These are phyloP conservation scores for Ctena decussata DNA, from an alignment of 2,888 invertebrate genomes.

Conservation along the genomic window DNA sequence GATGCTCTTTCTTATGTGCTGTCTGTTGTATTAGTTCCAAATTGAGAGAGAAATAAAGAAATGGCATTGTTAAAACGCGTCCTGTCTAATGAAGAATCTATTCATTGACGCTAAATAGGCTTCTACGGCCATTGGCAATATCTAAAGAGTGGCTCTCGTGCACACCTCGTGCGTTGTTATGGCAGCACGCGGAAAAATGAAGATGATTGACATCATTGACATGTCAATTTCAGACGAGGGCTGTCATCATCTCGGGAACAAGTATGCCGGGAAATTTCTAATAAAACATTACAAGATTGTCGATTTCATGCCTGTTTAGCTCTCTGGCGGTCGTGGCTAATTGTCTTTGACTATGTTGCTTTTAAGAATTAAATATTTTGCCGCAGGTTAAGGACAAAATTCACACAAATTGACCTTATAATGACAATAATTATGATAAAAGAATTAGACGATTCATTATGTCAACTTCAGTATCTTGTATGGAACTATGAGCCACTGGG, in stretches of 20 bases:
- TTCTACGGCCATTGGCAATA: constrained; percentile 26
- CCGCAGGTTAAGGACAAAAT: constrained; percentile 48
- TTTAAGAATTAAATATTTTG: constrained; percentile 46
- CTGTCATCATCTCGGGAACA: constrained; percentile 39
- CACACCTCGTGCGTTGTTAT: constrained; percentile 27
- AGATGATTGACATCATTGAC: constrained; percentile 61
- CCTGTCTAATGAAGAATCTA: constrained; percentile 55
- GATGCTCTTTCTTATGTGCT: constrained; percentile 55
- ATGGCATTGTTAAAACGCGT: constrained; percentile 60
- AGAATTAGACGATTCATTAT: constrained; percentile 23
- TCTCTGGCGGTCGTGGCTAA: not conserved
- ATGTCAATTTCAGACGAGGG: constrained; percentile 52
- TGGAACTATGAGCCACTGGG: not conserved
- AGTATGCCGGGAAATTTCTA: not conserved
- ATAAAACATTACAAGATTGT: constrained; percentile 55
- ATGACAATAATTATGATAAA: constrained; percentile 64
- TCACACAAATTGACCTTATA: constrained; percentile 66
- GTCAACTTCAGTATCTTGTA: not conserved
- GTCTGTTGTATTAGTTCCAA: constrained; percentile 39
- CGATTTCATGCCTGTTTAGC: constrained; percentile 67
- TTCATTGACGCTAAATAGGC: constrained; percentile 40
- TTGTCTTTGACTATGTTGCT: constrained; percentile 26
- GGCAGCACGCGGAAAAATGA: constrained; percentile 22
- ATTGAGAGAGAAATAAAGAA: constrained; percentile 64
- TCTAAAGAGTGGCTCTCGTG: constrained; percentile 53